These are phyloP conservation scores for Cecidostiba fungosa DNA, from an alignment of 2,888 invertebrate species.

Conservation along the genomic window DNA sequence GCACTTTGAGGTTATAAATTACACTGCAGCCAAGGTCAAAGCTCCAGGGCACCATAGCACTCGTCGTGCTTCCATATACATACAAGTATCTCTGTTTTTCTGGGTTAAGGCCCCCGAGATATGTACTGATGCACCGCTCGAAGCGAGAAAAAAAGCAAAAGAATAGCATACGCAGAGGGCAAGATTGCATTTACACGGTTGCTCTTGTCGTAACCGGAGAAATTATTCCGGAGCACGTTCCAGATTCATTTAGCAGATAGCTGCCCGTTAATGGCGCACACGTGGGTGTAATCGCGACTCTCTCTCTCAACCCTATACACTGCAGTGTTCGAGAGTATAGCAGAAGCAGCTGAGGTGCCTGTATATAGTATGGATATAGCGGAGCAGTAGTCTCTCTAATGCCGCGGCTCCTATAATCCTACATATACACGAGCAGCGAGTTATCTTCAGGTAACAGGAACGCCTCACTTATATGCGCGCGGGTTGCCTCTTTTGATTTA, in stretches of 20 bases:
- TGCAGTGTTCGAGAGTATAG: neutral
- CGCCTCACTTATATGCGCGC: neutral
- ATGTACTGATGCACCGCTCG: neutral
- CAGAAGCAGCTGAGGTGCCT: neutral
- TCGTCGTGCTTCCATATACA: neutral
- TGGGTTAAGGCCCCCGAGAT: conserved; percentile 20
- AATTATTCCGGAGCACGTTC: conserved; percentile 59
- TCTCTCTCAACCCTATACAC: conserved; percentile 15
- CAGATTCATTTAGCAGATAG: conserved; percentile 56
- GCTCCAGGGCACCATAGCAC: neutral
- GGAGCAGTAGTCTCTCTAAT: neutral
- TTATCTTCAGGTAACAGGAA: conserved; percentile 40
- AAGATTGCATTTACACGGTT: conserved; percentile 31
- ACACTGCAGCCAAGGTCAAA: neutral
- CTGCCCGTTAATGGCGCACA: conserved; percentile 34
- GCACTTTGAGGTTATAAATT: neutral
- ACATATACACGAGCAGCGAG: neutral
- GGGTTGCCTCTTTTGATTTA: neutral
- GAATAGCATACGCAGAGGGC: neutral
- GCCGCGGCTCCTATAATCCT: neutral
- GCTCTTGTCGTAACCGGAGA: conserved; percentile 27
- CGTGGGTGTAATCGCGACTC: conserved; percentile 49
- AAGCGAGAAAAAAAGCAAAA: neutral
- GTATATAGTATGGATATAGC: neutral
- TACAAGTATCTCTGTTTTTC: neutral